phyloP scores from a whole-genome alignment of 2,113 vertebrate species.

The Mesoclemmys tuberculata region DNA sequence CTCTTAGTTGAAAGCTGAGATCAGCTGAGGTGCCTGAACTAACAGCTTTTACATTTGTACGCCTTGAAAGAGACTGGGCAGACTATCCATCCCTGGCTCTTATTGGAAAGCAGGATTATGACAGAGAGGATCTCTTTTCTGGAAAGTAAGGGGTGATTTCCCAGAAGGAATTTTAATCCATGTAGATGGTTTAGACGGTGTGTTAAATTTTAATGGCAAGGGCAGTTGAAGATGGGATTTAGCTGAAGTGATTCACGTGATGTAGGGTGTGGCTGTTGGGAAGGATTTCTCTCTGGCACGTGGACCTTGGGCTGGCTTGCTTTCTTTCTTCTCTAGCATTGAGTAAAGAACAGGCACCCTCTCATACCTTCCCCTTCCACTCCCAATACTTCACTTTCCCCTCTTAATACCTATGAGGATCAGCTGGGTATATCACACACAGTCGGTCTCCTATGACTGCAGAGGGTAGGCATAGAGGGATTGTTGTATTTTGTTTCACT shows the following conservation, averaged over 20 bases:
- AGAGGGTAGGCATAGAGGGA: background rate
- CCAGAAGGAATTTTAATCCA: background rate
- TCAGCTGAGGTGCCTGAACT: background rate
- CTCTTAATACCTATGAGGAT: accelerated
- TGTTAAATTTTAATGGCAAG: background rate
- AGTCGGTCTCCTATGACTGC: accelerated
- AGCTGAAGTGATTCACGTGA: background rate
- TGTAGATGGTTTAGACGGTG: background rate
- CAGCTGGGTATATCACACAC: background rate
- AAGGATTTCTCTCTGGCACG: background rate
- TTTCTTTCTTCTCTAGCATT: background rate
- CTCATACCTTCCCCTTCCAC: background rate
- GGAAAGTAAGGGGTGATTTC: background rate
- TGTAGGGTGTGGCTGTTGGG: background rate
- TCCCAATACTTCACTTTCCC: background rate
- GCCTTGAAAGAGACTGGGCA: background rate
- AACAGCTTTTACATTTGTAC: background rate
- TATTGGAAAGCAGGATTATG: background rate
- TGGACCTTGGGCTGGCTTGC: background rate
- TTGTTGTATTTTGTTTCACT: background rate
- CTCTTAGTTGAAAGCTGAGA: background rate
- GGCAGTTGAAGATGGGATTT: background rate
- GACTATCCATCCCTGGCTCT: background rate
- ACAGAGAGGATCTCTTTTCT: background rate
- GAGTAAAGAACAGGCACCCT: background rate